Conservation (phyloP, 2,797 vertebrate genomes). For the Esox masquinongy region DNA sequence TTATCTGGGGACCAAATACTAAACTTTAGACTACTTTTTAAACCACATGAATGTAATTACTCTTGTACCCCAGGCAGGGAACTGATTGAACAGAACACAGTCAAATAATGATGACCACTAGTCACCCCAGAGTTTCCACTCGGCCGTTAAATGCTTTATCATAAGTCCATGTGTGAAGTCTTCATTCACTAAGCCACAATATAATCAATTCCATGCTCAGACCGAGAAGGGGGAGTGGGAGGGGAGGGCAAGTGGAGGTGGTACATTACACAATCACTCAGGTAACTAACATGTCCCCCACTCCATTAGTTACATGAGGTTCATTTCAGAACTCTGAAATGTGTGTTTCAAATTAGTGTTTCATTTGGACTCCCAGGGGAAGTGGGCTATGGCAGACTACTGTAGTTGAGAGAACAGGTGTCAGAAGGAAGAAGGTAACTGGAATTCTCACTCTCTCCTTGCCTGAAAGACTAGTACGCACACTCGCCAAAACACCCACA, state of each 20-base stretch:
- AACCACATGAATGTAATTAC: too few relatives aligned
- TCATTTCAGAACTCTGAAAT: not conserved
- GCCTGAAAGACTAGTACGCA: constrained; percentile 1
- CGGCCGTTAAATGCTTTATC: constrained; percentile 59
- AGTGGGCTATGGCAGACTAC: not conserved
- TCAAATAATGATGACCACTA: constrained; percentile 46
- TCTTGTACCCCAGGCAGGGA: too few relatives aligned
- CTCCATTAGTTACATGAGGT: too few relatives aligned
- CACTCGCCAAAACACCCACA: constrained; percentile 2
- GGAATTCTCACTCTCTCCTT: constrained; percentile 6
- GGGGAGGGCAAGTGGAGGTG: not conserved
- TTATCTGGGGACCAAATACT: too few relatives aligned
- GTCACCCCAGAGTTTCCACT: constrained; percentile 60
- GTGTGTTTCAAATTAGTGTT: not conserved
- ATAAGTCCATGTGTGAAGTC: constrained; percentile 45
- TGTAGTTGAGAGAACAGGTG: not conserved
- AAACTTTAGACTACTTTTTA: too few relatives aligned
- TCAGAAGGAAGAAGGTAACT: constrained; percentile 11
- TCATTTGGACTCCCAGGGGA: too few relatives aligned
- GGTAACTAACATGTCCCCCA: too few relatives aligned
- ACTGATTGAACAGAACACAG: constrained; percentile 33
- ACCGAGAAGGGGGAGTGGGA: not conserved
- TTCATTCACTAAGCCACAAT: constrained; percentile 48
- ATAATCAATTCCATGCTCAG: constrained; percentile 18
- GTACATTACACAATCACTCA: too few relatives aligned